phyloP scores from a whole-genome alignment of 2,113 vertebrate species.

The Poicephalus meyeri region DNA sequence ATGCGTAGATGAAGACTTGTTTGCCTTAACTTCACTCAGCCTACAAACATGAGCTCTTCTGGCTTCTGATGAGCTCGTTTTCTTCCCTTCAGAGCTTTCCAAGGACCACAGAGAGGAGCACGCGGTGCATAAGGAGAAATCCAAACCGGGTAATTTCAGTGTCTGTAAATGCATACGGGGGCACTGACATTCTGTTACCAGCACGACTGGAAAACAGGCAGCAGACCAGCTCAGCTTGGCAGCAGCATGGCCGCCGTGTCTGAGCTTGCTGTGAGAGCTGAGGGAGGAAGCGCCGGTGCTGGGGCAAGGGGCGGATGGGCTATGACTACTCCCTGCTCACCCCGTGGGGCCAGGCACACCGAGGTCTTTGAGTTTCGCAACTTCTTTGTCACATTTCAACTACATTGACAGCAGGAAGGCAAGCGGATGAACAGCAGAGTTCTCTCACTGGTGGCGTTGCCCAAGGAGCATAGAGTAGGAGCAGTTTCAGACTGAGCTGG shows the following conservation, averaged over 20 bases:
- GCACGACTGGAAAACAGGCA: neutral
- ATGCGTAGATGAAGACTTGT: neutral
- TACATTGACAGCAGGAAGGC: neutral
- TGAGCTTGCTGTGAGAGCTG: neutral
- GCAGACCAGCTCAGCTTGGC: neutral
- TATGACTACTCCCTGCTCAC: neutral
- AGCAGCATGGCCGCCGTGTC: accelerated
- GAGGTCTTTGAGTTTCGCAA: neutral
- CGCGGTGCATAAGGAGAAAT: accelerated
- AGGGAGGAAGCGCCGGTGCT: neutral
- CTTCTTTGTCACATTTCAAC: neutral
- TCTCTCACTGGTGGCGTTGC: neutral
- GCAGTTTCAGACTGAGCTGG: accelerated
- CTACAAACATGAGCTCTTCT: neutral
- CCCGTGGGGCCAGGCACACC: accelerated
- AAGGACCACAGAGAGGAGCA: neutral
- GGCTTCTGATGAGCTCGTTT: neutral
- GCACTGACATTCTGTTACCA: neutral
- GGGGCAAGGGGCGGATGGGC: accelerated
- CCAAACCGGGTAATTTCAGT: neutral
- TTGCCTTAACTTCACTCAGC: neutral
- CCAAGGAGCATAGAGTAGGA: neutral
- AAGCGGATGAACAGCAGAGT: neutral
- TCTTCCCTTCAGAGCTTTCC: neutral
- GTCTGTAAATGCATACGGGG: accelerated